phyloP scores from a whole-genome alignment of 2,797 vertebrate genomes.

The Liparis tanakae region DNA sequence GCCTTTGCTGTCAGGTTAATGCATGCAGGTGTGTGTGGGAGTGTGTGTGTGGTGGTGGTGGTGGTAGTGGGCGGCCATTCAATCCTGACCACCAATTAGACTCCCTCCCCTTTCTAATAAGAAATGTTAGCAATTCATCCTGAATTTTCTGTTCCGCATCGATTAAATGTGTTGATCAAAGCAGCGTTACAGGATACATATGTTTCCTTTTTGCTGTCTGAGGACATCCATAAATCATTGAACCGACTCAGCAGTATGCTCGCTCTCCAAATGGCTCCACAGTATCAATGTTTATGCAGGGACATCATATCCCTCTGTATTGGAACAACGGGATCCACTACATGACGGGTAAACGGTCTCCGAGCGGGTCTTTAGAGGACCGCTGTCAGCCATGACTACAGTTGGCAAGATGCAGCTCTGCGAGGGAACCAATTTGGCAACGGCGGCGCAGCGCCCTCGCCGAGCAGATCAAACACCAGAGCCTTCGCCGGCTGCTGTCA shows the following conservation, averaged over 20 bases:
- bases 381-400: slow-evolving; percentile 35
- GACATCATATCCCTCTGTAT: slow-evolving; percentile 7
- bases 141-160: background rate
- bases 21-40: slow-evolving; percentile 36
- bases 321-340: slow-evolving; percentile 20
- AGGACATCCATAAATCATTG: background rate
- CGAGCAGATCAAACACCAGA: slow-evolving; percentile 33
- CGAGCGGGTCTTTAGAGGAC: slow-evolving; percentile 33
- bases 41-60: slow-evolving; percentile 1
- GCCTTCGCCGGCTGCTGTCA: slow-evolving; percentile 37
- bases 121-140: slow-evolving; percentile 35
- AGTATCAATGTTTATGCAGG: slow-evolving; percentile 3
- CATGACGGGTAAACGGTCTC: slow-evolving; percentile 26
- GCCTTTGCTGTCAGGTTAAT: slow-evolving; percentile 73
- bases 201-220: background rate
- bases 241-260: background rate
- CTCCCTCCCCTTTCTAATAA: slow-evolving; percentile 15
- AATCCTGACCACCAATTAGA: slow-evolving; percentile 52
- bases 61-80: slow-evolving; percentile 11
- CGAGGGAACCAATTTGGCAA: slow-evolving; percentile 48
- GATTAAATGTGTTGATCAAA: slow-evolving; percentile 1
- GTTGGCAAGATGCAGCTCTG: slow-evolving; percentile 37
- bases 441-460: background rate
- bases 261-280: background rate
- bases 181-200: background rate